Evolutionary conservation across 2,888 invertebrate species (phyloP), one percentile per base, ranked within the genome.

Genomic region (Acleris emargana): DNA sequence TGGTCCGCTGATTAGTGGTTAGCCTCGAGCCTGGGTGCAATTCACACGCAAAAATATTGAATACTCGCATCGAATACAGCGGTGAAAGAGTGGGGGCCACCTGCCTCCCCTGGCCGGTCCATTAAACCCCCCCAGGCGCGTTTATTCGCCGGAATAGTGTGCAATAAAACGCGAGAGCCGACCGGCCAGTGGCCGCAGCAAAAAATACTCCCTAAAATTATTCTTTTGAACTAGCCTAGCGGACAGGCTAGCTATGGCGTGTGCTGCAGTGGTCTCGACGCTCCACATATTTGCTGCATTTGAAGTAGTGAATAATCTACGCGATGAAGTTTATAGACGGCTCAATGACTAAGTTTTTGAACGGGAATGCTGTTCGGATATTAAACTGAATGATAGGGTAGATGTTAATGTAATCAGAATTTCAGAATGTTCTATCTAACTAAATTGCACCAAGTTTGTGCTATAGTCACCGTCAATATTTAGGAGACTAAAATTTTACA

Each of bases 81-180:
- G 64, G 1, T 71, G 53, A 79, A 78, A 72, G 75, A 66, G 72
- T 72, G 67, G 58, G 57, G 62, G 66, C 54, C 54, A 57, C 70
- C 73, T 61, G 55, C 60, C 58, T n/a, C 76, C 75, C 74, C 68
- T 79, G 75, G 71, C 72, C 77, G 80, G 84, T 87, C 89, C 89
- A 88, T 89, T 89, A 89, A 83, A 77, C 81, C 84, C 82, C 83
- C 75, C 75, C 71, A 42, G 67, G 70, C 83, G 79, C 86, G 87
- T 88, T 89, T 90, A 90, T 90, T 87, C 86, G 82, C 81, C 83
- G 87, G 89, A 87, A 89, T 91, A 89, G 91, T 88, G 87, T 81
- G 91, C 88, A 90, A 89, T 91, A 90, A 90, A 91, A 89, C 82
- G 86, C 83, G 84, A 85, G 80, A 81, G 79, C 78, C 81, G 79